phyloP scores from a whole-genome alignment of 2,113 vertebrate genomes.

The Psittacara wagleri region DNA sequence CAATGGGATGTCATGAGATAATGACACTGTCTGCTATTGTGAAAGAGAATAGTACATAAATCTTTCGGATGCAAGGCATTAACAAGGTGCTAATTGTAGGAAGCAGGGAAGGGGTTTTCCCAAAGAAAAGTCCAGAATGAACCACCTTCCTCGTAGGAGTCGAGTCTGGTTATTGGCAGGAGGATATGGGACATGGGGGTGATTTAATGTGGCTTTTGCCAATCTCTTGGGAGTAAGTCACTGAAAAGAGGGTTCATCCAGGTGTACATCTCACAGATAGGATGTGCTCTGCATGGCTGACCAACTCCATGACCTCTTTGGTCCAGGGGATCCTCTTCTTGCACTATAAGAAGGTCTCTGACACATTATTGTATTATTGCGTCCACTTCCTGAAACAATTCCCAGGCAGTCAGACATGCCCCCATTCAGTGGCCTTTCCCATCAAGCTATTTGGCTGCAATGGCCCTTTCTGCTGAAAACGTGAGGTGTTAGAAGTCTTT shows the following conservation, averaged over 20 bases:
- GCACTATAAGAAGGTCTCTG: not conserved
- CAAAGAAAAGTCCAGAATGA: not conserved
- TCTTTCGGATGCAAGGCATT: not conserved
- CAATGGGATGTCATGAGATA: not conserved
- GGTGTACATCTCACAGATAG: not conserved
- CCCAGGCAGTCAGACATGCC: not conserved
- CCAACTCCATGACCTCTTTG: not conserved
- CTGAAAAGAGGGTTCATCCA: not conserved
- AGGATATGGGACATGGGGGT: not conserved
- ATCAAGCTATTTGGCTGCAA: not conserved
- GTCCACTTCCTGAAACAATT: not conserved
- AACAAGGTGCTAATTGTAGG: not conserved
- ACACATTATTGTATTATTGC: no score
- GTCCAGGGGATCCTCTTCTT: not conserved
- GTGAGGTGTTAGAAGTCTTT: not conserved
- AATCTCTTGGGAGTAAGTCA: not conserved
- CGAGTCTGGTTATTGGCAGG: accelerated
- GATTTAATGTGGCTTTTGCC: not conserved
- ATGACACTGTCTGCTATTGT: not conserved
- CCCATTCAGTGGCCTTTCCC: not conserved
- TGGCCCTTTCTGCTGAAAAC: not conserved
- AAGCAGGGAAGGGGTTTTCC: constrained; percentile 5
- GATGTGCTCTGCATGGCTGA: not conserved
- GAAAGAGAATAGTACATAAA: not conserved
- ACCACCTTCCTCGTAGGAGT: not conserved